phyloP scores from a whole-genome alignment of 92 coral and sea anemone species.

The Desmophyllum pertusum region DNA sequence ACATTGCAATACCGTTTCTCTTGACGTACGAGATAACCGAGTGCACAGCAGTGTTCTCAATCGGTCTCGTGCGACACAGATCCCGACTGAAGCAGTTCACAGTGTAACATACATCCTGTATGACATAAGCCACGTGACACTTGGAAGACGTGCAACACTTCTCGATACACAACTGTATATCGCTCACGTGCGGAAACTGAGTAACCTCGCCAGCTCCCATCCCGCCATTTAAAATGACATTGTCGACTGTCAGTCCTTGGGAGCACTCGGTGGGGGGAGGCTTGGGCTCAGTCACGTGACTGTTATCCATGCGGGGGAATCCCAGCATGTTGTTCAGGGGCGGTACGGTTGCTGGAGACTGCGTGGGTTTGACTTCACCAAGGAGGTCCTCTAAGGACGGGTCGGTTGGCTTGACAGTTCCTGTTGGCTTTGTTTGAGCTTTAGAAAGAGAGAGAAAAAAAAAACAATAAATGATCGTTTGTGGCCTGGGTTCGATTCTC shows the following conservation, averaged over 20 bases:
- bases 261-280: conserved; percentile 60
- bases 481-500: neutral
- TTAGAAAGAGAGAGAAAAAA: neutral
- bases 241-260: conserved; percentile 78
- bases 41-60: conserved; percentile 64
- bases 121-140: conserved; percentile 90
- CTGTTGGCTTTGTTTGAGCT: conserved; percentile 29
- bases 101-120: conserved; percentile 78
- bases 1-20: conserved; percentile 70
- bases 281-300: conserved; percentile 31
- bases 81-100: conserved; percentile 85
- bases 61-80: conserved; percentile 82
- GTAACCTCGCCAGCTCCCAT: conserved; percentile 96
- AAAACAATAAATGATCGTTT: neutral
- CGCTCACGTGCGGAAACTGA: conserved; percentile 72
- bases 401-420: conserved; percentile 47
- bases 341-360: conserved; percentile 64
- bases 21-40: conserved; percentile 83
- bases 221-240: conserved; percentile 91
- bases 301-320: conserved; percentile 31
- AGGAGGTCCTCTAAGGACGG: conserved; percentile 86
- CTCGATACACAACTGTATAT: conserved; percentile 71
- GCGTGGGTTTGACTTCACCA: conserved; percentile 73
- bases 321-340: conserved; percentile 60
- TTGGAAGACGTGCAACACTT: conserved; percentile 74